These are phyloP conservation scores for Scomber japonicus DNA, from an alignment of 2,113 vertebrate species.

Conservation along the genomic window DNA sequence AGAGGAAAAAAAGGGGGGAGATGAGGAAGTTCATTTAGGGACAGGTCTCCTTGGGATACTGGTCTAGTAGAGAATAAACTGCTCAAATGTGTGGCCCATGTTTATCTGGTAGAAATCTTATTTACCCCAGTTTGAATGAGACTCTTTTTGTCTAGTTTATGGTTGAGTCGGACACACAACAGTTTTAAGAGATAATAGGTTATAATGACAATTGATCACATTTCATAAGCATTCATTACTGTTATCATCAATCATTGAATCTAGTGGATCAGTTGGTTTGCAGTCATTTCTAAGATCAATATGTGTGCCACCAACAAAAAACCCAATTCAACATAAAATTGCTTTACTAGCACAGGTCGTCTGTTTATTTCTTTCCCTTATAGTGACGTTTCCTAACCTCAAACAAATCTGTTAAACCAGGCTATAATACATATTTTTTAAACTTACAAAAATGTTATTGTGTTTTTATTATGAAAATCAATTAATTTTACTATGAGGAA, in stretches of 20 bases:
- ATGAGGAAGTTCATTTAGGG: conserved; percentile 19
- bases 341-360: neutral
- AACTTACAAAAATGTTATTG: neutral
- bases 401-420: neutral
- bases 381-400: neutral
- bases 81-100: neutral
- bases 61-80: neutral
- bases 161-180: neutral
- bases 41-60: conserved; percentile 9
- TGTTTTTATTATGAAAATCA: neutral
- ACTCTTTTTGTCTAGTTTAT: neutral
- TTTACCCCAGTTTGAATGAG: neutral
- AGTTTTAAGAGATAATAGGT: neutral
- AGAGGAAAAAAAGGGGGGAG: conserved; percentile 10
- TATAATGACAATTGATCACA: neutral
- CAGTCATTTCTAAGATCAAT: neutral
- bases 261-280: neutral
- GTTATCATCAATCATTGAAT: neutral
- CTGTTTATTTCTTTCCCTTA: too few species aligned
- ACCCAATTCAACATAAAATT: too few species aligned
- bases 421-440: neutral
- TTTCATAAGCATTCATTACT: neutral
- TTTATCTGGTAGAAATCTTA: conserved; percentile 2
- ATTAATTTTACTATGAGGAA: neutral
- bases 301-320: too few species aligned